Evolutionary conservation across 1,140 invertebrate species (phyloP).

Genomic region (Trichogramma pretiosum): DNA sequence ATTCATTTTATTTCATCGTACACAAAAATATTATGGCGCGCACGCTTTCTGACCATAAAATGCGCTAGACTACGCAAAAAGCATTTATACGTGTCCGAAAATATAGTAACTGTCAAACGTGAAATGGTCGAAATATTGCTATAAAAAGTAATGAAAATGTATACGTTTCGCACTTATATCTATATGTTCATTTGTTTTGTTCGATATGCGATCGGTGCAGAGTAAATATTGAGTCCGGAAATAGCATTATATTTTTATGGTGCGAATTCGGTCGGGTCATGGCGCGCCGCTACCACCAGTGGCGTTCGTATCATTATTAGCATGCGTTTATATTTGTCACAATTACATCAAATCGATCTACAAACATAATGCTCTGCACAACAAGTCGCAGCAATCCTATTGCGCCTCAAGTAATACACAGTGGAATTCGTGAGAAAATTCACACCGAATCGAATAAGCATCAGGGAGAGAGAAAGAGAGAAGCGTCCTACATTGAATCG

Average conservation of each 20-base stretch:
- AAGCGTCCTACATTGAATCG: not conserved
- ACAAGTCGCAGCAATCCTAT: too few species aligned
- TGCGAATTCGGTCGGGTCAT: too few species aligned
- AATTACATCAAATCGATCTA: conserved; percentile 15
- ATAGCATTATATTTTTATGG: conserved; percentile 6
- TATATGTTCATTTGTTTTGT: not conserved
- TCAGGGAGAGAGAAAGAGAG: too few species aligned
- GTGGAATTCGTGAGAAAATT: conserved; percentile 20
- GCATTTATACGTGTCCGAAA: too few species aligned
- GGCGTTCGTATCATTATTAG: conserved; percentile 2
- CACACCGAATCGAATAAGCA: conserved; percentile 3
- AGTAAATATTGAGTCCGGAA: not conserved
- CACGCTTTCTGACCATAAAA: too few species aligned
- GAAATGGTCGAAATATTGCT: not conserved
- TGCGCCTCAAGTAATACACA: too few species aligned
- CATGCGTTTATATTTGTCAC: conserved; percentile 14
- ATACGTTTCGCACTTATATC: not conserved
- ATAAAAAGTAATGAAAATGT: conserved; percentile 9
- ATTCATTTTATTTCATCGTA: too few species aligned
- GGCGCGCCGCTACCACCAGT: too few species aligned
- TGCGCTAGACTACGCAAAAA: too few species aligned
- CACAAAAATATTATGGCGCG: too few species aligned
- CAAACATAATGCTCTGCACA: too few species aligned
- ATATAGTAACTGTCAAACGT: too few species aligned
- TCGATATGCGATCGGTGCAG: not conserved